These are phyloP conservation scores for Ornithoptera alexandrae DNA, from an alignment of 2,888 invertebrate genomes.

Conservation along the genomic window DNA sequence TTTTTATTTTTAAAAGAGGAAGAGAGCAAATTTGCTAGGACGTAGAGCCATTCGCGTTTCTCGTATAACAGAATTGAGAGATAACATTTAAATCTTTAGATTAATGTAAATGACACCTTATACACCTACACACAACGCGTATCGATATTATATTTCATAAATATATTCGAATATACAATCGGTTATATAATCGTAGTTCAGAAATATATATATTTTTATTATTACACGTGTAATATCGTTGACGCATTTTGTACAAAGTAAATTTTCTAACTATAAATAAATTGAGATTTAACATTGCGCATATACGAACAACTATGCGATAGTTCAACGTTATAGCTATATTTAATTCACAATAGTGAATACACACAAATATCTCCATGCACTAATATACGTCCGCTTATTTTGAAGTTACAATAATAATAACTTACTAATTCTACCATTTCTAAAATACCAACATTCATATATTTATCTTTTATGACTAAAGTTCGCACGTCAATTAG, in stretches of 20 bases:
- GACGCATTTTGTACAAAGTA: conserved; percentile 10
- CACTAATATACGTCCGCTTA: conserved; percentile 15
- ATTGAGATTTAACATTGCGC: conserved; percentile 24
- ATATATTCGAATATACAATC: conserved; percentile 12
- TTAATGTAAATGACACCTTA: background rate
- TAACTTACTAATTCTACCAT: conserved; percentile 36
- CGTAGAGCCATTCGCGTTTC: conserved; percentile 10
- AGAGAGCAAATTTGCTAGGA: conserved; percentile 25
- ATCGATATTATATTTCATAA: conserved; percentile 7
- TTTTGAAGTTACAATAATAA: conserved; percentile 31
- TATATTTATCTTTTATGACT: conserved; percentile 27
- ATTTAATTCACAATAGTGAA: conserved; percentile 27
- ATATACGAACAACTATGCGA: too few species aligned
- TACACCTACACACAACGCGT: conserved; percentile 3
- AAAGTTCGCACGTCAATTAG: conserved; percentile 11
- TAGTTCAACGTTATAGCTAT: background rate
- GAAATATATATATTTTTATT: background rate
- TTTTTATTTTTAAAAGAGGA: conserved; percentile 1
- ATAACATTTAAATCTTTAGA: conserved; percentile 1
- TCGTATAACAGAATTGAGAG: conserved; percentile 6
- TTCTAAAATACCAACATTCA: conserved; percentile 35
- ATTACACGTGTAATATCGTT: background rate
- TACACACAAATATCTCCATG: conserved; percentile 5
- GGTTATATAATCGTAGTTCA: background rate
- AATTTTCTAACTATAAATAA: conserved; percentile 18